Conservation (phyloP, 2,797 vertebrate genomes). For the Oreochromis mossambicus region DNA sequence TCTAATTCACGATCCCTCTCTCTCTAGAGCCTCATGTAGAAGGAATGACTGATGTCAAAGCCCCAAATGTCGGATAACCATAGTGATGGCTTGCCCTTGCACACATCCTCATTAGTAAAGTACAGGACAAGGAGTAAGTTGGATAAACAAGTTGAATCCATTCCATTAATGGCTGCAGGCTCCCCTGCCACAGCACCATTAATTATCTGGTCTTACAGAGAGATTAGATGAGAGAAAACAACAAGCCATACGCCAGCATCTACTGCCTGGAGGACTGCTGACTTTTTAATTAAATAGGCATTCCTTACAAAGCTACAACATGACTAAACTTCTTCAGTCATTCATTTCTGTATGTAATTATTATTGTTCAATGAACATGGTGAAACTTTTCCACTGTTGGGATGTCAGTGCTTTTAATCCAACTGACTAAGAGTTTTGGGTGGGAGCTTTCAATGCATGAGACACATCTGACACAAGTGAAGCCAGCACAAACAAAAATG, state of each 20-base stretch:
- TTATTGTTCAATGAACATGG: not conserved
- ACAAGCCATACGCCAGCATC: conserved; percentile 40
- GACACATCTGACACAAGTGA: not conserved
- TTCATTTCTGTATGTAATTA: not conserved
- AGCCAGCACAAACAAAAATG: not conserved
- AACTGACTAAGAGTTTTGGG: not conserved
- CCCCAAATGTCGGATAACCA: conserved; percentile 30
- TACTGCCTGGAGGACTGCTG: conserved; percentile 35
- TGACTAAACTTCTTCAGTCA: not conserved
- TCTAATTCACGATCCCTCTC: conserved; percentile 21
- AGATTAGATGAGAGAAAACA: conserved; percentile 64
- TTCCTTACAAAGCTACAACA: conserved; percentile 37
- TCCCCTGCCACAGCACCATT: conserved; percentile 59
- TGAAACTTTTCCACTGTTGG: not conserved
- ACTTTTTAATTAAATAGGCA: conserved; percentile 62
- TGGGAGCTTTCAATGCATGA: not conserved
- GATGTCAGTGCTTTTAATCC: not conserved
- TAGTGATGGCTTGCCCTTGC: conserved; percentile 26
- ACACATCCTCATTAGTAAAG: conserved; percentile 58
- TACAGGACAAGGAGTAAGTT: conserved; percentile 45
- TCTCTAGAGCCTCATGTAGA: not conserved
- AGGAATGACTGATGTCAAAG: conserved; percentile 35
- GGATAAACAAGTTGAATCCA: conserved; percentile 65
- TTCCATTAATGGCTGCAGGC: conserved; percentile 63
- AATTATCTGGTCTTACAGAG: conserved; percentile 72